A percentile compares a stretch with the other conserved stretches of the same genome.
phyloP scores from a whole-genome alignment of 2,888 invertebrate species.

The Orchesella flavescens region DNA sequence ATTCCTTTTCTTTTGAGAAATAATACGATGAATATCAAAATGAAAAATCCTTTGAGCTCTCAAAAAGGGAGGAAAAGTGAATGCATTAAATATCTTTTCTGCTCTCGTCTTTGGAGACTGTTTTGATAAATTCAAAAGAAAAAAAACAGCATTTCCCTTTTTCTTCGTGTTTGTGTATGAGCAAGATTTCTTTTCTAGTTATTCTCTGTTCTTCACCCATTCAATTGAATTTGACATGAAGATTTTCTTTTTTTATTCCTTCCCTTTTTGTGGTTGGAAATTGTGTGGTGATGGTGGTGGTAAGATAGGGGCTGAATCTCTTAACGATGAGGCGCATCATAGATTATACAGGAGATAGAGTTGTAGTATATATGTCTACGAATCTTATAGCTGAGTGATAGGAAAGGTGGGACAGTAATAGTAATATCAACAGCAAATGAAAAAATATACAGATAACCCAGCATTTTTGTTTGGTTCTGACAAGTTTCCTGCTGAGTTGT shows the following conservation, averaged over 20 bases:
- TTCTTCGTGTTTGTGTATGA: not conserved
- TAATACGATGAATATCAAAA: conserved; percentile 6
- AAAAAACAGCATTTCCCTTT: not conserved
- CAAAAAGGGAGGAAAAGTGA: conserved; percentile 6
- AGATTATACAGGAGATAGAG: too few species aligned
- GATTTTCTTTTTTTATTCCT: conserved; percentile 16
- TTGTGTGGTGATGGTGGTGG: not conserved
- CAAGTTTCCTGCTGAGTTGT: too few species aligned
- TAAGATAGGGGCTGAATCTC: too few species aligned
- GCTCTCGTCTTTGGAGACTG: not conserved
- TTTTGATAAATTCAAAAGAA: conserved; percentile 14
- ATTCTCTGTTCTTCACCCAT: not conserved
- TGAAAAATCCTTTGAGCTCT: conserved; percentile 37
- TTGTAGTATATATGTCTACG: too few species aligned
- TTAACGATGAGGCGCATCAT: too few species aligned
- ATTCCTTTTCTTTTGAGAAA: too few species aligned
- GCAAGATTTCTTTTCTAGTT: conserved; percentile 15
- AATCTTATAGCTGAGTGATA: too few species aligned
- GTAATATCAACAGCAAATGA: too few species aligned
- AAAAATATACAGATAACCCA: too few species aligned
- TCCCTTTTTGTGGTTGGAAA: not conserved
- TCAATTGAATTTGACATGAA: conserved; percentile 44
- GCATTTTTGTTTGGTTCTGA: too few species aligned
- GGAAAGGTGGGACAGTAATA: too few species aligned
- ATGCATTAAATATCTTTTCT: conserved; percentile 30